Conservation (phyloP, 2,888 invertebrate genomes). For the Heliconius charithonia region DNA sequence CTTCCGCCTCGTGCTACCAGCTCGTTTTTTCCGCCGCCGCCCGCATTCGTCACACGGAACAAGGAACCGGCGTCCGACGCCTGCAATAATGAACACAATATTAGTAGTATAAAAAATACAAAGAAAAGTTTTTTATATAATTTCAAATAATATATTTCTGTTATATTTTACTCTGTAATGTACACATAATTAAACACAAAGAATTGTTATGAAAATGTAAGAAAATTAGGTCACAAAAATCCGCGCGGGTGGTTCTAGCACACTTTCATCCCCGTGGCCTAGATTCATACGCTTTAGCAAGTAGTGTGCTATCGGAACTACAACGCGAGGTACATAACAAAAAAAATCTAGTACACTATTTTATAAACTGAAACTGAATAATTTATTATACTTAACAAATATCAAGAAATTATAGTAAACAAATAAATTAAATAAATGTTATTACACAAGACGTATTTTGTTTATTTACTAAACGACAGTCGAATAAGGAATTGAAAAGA, state of each 20-base stretch:
- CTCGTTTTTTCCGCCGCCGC: conserved; percentile 86
- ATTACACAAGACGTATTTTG: neutral
- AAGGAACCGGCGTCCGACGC: conserved; percentile 77
- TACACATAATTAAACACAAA: conserved; percentile 18
- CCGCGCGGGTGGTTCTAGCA: conserved; percentile 18
- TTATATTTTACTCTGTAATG: neutral
- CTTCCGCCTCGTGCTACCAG: conserved; percentile 87
- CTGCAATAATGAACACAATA: conserved; percentile 56
- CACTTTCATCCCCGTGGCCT: conserved; percentile 26
- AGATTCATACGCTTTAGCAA: conserved; percentile 25
- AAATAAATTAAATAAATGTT: neutral
- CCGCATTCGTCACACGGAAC: conserved; percentile 85
- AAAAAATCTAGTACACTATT: conserved; percentile 11
- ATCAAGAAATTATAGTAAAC: neutral
- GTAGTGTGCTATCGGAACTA: conserved; percentile 16
- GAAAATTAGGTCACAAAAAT: conserved; percentile 29
- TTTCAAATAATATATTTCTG: neutral
- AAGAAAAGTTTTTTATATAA: neutral
- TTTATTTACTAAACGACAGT: neutral
- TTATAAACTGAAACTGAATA: neutral
- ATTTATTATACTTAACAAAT: neutral
- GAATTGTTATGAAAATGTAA: conserved; percentile 7
- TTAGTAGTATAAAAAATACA: neutral
- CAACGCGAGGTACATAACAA: conserved; percentile 3
- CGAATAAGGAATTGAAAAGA: neutral